A percentile compares a stretch with the other conserved stretches of the same genome.
phyloP scores from a whole-genome alignment of 2,888 invertebrate genomes.

The Pinctada fucata region DNA sequence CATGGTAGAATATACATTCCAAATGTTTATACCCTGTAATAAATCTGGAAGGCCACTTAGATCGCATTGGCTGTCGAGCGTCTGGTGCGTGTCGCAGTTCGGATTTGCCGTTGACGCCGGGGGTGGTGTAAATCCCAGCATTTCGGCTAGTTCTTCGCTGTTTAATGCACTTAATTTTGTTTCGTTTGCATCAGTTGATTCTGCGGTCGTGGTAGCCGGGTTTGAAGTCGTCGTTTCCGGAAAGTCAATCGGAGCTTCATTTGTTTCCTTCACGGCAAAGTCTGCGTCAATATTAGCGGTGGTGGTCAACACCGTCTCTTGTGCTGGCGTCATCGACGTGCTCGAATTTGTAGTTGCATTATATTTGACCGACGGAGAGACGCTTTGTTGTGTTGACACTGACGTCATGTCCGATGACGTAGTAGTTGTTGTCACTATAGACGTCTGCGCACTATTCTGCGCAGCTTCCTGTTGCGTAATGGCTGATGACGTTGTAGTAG shows the following conservation, averaged over 20 bases:
- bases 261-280: no score
- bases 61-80: neutral
- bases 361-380: neutral
- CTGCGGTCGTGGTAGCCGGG: neutral
- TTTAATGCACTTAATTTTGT: neutral
- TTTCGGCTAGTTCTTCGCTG: neutral
- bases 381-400: neutral
- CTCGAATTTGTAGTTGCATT: neutral
- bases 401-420: neutral
- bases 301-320: neutral
- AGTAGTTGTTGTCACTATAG: neutral
- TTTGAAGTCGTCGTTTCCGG: no score
- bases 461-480: neutral
- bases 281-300: neutral
- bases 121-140: neutral
- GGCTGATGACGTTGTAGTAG: neutral
- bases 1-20: conserved; percentile 49
- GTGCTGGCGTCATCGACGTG: neutral
- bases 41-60: conserved; percentile 25
- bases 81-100: neutral
- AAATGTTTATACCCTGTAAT: conserved; percentile 47
- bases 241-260: no score
- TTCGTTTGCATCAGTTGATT: neutral
- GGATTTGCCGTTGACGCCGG: neutral
- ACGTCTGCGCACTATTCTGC: neutral